phyloP scores from a whole-genome alignment of 2,797 vertebrate genomes.

The Neopelma chrysocephalum region DNA sequence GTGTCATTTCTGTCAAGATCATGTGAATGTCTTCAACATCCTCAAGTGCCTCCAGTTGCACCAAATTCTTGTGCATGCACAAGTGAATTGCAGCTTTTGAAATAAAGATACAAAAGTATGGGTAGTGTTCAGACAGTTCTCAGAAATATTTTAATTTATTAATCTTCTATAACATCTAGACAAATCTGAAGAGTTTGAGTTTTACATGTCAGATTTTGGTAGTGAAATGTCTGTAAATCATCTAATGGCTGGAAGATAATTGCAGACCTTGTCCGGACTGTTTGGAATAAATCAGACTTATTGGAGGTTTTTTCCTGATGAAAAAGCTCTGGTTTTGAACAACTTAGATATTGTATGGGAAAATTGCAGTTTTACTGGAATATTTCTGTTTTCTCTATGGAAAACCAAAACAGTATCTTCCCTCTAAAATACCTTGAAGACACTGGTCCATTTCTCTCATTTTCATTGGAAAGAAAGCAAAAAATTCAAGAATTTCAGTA shows the following conservation, averaged over 20 bases:
- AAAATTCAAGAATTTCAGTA: not conserved
- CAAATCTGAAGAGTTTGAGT: not conserved
- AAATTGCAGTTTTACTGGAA: not conserved
- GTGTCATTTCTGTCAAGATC: not conserved
- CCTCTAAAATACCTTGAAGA: not conserved
- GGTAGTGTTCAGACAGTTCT: not conserved
- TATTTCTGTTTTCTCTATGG: not conserved
- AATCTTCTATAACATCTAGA: not conserved
- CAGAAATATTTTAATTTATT: not conserved
- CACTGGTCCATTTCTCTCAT: not conserved
- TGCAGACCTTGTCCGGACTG: not conserved
- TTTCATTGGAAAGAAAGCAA: not conserved
- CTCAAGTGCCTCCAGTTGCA: not conserved
- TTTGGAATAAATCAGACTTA: not conserved
- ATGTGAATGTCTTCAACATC: not conserved
- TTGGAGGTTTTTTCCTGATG: not conserved
- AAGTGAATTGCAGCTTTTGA: not conserved
- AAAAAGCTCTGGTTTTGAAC: not conserved
- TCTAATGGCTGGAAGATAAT: not conserved
- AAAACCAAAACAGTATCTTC: not conserved
- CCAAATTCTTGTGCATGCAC: not conserved
- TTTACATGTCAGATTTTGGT: not conserved
- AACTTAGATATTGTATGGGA: not conserved
- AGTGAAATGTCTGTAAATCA: not conserved
- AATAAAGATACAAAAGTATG: not conserved